Conservation (phyloP, 2,888 invertebrate genomes). For the Cylindroiulus punctatus region DNA sequence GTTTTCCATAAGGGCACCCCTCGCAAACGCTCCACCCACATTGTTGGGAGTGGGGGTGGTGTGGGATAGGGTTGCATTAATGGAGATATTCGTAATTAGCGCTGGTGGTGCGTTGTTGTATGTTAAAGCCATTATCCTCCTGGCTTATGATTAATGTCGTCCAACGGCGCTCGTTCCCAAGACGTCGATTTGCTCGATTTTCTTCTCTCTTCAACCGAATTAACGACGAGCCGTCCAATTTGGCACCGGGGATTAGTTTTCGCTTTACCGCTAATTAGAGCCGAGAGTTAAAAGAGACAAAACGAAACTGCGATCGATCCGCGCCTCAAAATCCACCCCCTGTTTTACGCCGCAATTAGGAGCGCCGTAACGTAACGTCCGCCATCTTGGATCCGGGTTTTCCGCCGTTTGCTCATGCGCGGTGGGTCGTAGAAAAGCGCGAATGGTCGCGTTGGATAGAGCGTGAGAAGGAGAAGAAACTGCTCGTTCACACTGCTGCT, state of each 20-base stretch:
- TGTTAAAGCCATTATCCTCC: neutral
- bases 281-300: neutral
- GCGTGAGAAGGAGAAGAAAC: too few relatives aligned
- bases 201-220: constrained; percentile 32
- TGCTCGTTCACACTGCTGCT: too few relatives aligned
- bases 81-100: constrained; percentile 13
- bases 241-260: constrained; percentile 26
- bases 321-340: too few relatives aligned
- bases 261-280: constrained; percentile 32
- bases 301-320: neutral
- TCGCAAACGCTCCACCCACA: too few relatives aligned
- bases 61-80: neutral
- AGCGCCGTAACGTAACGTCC: too few relatives aligned
- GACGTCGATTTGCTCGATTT: constrained; percentile 32
- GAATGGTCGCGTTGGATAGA: too few relatives aligned
- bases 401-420: too few relatives aligned
- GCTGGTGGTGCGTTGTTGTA: neutral
- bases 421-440: too few relatives aligned
- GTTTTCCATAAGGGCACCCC: too few relatives aligned
- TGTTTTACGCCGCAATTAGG: too few relatives aligned
- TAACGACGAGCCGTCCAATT: constrained; percentile 12
- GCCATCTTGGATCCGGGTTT: too few relatives aligned
- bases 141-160: constrained; percentile 20
- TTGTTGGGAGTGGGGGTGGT: neutral
- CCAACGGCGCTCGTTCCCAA: constrained; percentile 32